Evolutionary conservation across 1,140 invertebrate species (phyloP), one percentile per base, ranked within the genome.

Genomic region (Hycleus phaleratus): DNA sequence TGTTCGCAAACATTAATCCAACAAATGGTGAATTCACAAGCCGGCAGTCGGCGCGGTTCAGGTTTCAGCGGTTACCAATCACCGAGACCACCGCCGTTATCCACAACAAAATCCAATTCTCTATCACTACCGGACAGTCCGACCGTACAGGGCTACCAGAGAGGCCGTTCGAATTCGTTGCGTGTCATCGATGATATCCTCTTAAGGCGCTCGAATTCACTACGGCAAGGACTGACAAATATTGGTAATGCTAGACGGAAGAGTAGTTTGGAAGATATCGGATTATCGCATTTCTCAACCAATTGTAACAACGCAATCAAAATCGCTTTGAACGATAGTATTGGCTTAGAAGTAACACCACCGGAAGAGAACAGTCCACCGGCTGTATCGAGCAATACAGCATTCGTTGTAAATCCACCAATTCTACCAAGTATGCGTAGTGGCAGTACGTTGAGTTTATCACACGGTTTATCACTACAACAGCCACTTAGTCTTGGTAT

Each of bases 71-170:
- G 79, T 50, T 82, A 85, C 71, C 79, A 81, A 62, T 78, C 83
- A 60, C 81, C 82, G 56, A 79, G 87, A 65, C 82, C 87, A 58
- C 87, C 87, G 56, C 87, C 88, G 26, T 78, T 90, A 48, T 79
- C 85, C n/a, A 84, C 80, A 44, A 88, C 88, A 54, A 93, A 93
- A 75, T 88, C 90, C 12, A 93, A 93, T 76, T 92, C 89, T 45
- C 78, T 93, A 59, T 92, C 89, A 49, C 75, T 93, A 56, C 91
- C 90, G 25, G 90, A 93, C 73, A 92, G 88, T 72, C 90, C 89
- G 38, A 89, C 87, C 42, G 85, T 89, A 57, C 78, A 85, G 54
- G 84, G 84, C 11, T 82, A 84, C 58, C 81, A 88, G 58, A 79
- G 90, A 18, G 87, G 88, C 44, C 77, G 90, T 59, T 92, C 90